Conservation (phyloP, 2,113 vertebrate genomes). For the Thermophis baileyi region DNA sequence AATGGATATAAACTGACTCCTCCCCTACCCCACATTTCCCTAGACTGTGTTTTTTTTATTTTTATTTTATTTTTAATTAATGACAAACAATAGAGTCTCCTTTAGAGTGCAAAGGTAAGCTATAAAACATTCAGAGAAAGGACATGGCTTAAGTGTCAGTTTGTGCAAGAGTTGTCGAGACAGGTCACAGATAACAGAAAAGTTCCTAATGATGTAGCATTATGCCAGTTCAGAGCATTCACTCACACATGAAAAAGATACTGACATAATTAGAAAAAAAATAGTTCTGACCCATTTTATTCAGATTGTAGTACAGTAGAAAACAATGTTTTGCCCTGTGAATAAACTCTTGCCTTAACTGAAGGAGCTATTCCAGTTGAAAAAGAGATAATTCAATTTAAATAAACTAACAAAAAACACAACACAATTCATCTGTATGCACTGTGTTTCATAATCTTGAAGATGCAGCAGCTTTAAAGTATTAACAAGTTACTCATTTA, state of each 20-base stretch:
- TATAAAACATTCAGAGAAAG: slow-evolving; percentile 35
- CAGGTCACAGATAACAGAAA: not conserved
- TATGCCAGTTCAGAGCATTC: slow-evolving; percentile 25
- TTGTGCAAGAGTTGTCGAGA: slow-evolving; percentile 39
- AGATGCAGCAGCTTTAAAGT: slow-evolving; percentile 35
- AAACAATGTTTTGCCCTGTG: slow-evolving; percentile 12
- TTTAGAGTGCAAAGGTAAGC: slow-evolving; percentile 10
- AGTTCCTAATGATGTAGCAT: slow-evolving; percentile 26
- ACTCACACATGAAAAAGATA: slow-evolving; percentile 32
- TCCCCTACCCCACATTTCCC: accelerated
- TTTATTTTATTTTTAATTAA: not conserved
- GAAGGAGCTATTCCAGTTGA: not conserved
- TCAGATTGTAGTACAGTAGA: slow-evolving; percentile 11
- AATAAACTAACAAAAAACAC: not conserved
- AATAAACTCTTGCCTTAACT: not conserved
- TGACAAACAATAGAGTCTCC: not conserved
- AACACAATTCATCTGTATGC: accelerated
- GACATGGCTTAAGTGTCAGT: slow-evolving; percentile 39
- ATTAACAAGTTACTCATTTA: not conserved
- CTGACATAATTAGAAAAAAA: not conserved
- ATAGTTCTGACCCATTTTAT: slow-evolving; percentile 20
- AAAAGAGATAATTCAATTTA: not conserved
- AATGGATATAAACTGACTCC: not conserved
- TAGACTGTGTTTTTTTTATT: not conserved
- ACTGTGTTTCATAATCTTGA: not conserved